A percentile compares a stretch with the other conserved stretches of the same genome.
These are phyloP conservation scores for Drosophila bunnanda DNA, from an alignment of 2,888 invertebrate species.

Conservation along the genomic window DNA sequence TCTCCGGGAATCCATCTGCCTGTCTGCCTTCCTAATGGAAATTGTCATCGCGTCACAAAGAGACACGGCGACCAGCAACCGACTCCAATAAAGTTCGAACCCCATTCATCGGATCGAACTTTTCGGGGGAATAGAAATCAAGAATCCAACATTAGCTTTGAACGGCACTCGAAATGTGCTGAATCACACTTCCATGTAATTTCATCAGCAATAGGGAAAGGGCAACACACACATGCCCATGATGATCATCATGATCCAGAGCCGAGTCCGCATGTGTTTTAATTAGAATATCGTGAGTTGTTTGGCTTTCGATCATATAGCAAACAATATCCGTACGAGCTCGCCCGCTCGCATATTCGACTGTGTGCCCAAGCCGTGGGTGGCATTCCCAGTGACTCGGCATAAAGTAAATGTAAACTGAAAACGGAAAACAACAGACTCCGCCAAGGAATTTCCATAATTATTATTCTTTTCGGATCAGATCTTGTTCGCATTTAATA, in stretches of 20 bases:
- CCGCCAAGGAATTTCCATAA: slow-evolving; percentile 53
- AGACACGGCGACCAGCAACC: background rate
- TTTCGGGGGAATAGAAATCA: slow-evolving; percentile 27
- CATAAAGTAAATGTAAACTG: slow-evolving; percentile 48
- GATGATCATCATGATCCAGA: slow-evolving; percentile 36
- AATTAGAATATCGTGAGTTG: slow-evolving; percentile 78
- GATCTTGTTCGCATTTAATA: slow-evolving; percentile 74
- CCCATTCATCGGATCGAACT: slow-evolving; percentile 30
- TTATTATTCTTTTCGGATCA: slow-evolving; percentile 65
- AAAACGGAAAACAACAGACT: slow-evolving; percentile 36
- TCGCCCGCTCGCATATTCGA: slow-evolving; percentile 9
- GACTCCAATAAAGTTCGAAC: slow-evolving; percentile 25
- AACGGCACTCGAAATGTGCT: slow-evolving; percentile 56
- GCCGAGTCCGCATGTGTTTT: slow-evolving; percentile 67
- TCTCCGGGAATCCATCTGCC: slow-evolving; percentile 68
- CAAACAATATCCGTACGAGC: slow-evolving; percentile 62
- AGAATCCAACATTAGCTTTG: slow-evolving; percentile 73
- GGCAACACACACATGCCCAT: slow-evolving; percentile 31
- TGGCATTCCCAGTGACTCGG: slow-evolving; percentile 67
- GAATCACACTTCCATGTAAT: slow-evolving; percentile 73
- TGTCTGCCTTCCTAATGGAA: slow-evolving; percentile 67
- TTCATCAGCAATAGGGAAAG: slow-evolving; percentile 59
- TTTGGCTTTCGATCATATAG: slow-evolving; percentile 76
- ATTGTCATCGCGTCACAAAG: slow-evolving; percentile 66
- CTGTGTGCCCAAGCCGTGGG: slow-evolving; percentile 60